Conservation (phyloP, 2,888 invertebrate species). For the Agonopterix alstromeriana region DNA sequence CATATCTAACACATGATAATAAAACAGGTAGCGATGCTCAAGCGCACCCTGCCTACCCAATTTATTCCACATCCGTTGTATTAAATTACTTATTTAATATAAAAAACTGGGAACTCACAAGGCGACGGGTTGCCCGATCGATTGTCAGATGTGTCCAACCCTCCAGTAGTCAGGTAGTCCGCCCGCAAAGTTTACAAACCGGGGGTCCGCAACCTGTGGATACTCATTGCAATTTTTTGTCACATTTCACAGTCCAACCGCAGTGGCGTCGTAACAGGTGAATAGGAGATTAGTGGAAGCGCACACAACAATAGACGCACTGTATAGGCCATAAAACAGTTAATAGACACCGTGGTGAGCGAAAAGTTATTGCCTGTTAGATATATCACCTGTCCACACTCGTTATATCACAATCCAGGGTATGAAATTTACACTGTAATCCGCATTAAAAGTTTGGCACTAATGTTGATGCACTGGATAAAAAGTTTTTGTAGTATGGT, state of each 20-base stretch:
- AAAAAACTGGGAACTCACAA: constrained; percentile 64
- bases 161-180: constrained; percentile 61
- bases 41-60: constrained; percentile 72
- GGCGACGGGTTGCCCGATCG: constrained; percentile 58
- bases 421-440: constrained; percentile 57
- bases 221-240: constrained; percentile 72
- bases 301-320: constrained; percentile 66
- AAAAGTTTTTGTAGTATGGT: constrained; percentile 28
- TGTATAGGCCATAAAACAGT: constrained; percentile 67
- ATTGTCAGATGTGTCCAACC: constrained; percentile 49
- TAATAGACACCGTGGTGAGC: constrained; percentile 42
- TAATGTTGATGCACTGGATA: constrained; percentile 19
- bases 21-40: constrained; percentile 68
- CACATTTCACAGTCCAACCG: constrained; percentile 70
- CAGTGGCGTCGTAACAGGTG: constrained; percentile 62
- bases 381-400: constrained; percentile 14
- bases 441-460: constrained; percentile 31
- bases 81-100: constrained; percentile 59
- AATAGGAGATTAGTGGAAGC: constrained; percentile 65
- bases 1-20: constrained; percentile 44
- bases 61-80: constrained; percentile 74
- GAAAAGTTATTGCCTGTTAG: constrained; percentile 39
- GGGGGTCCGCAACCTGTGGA: constrained; percentile 47
- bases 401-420: constrained; percentile 22
- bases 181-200: constrained; percentile 70